A percentile compares a stretch with the other conserved stretches of the same genome.
These are phyloP conservation scores for Galeopsomyia nigrocyanea DNA, from an alignment of 2,888 invertebrate genomes.

Conservation along the genomic window DNA sequence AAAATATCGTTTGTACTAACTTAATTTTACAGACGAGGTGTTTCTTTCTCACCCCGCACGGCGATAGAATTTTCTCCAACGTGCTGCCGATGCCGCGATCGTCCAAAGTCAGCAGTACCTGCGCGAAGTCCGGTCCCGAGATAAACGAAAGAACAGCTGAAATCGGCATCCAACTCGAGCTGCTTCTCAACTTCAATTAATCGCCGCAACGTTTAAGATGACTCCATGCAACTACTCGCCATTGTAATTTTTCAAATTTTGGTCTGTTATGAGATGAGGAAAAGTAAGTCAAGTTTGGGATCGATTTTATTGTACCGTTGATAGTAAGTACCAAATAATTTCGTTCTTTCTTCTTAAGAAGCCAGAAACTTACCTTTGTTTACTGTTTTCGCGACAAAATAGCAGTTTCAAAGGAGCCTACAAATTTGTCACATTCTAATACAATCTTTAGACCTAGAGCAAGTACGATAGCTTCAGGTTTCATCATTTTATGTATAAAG, in stretches of 20 bases:
- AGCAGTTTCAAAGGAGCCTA: background rate
- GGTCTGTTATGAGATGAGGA: background rate
- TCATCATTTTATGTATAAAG: background rate
- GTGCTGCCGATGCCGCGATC: slow-evolving; percentile 22
- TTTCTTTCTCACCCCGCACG: slow-evolving; percentile 18
- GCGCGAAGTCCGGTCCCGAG: slow-evolving; percentile 30
- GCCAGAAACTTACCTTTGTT: slow-evolving; percentile 31
- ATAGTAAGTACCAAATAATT: background rate
- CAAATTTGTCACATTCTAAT: slow-evolving; percentile 15
- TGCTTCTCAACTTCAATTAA: slow-evolving; percentile 28
- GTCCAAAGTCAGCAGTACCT: slow-evolving; percentile 14
- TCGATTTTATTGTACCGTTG: background rate
- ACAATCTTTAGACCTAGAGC: background rate
- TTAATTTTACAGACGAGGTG: slow-evolving; percentile 32
- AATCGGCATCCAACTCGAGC: slow-evolving; percentile 40
- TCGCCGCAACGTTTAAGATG: slow-evolving; percentile 31
- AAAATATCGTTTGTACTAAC: slow-evolving; percentile 35
- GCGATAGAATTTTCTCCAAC: slow-evolving; percentile 30
- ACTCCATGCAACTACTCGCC: slow-evolving; percentile 26
- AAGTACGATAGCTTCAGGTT: too few relatives aligned
- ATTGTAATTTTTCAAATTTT: slow-evolving; percentile 13
- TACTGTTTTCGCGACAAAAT: background rate
- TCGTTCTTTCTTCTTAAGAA: background rate
- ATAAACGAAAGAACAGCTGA: slow-evolving; percentile 32
- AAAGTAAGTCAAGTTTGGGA: slow-evolving; percentile 11